phyloP scores from a whole-genome alignment of 2,113 vertebrate genomes.

The Clarias magur region DNA sequence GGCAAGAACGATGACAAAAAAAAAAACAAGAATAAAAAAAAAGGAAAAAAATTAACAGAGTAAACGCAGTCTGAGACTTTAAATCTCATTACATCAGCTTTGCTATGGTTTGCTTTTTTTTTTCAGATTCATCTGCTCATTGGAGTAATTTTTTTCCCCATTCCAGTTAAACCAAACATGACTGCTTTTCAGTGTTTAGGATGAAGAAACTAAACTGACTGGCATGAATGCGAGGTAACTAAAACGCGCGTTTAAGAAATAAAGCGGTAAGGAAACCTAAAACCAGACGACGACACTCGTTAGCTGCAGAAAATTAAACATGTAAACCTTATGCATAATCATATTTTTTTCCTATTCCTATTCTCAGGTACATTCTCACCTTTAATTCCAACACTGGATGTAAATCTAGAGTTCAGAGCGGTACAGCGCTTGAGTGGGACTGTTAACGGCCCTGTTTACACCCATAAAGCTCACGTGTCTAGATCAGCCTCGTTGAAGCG shows the following conservation, averaged over 20 bases:
- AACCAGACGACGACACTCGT: background rate
- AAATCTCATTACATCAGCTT: background rate
- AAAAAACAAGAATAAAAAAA: background rate
- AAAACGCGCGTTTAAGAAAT: background rate
- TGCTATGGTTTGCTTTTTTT: background rate
- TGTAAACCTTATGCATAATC: slow-evolving; percentile 11
- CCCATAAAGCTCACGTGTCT: background rate
- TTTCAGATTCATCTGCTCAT: background rate
- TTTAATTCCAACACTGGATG: background rate
- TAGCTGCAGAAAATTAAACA: background rate
- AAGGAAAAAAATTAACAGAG: background rate
- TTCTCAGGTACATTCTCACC: background rate
- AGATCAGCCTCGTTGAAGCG: slow-evolving; percentile 1
- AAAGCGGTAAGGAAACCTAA: background rate
- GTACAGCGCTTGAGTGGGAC: background rate
- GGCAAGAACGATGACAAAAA: background rate
- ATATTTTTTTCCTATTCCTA: background rate
- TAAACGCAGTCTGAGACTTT: background rate
- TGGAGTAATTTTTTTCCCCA: no score
- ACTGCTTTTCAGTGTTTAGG: background rate
- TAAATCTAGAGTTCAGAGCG: background rate
- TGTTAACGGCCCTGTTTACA: background rate
- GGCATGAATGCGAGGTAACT: background rate
- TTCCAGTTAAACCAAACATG: background rate
- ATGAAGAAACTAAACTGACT: background rate